Base-by-base conservation (phyloP, 1,140 invertebrate species). In the Drosophila sp. region DNA sequence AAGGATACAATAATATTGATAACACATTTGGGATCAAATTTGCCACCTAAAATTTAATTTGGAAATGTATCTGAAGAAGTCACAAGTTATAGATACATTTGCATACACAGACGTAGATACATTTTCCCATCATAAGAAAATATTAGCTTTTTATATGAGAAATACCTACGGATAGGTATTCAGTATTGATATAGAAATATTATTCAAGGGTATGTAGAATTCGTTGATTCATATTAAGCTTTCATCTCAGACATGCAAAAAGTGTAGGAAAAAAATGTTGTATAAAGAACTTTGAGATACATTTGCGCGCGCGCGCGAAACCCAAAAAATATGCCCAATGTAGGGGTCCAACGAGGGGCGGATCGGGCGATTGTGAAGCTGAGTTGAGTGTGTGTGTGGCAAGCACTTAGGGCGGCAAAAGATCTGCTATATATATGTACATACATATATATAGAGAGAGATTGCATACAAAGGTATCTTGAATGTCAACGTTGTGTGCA, bases 221-320 rank as follows among this genome's bases (percentile, higher is more conserved):
- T 58, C 56, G 32, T 58, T 25, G 11, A 1, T 25, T 25, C 7
- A 25, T 8, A 47, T 7, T 25, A 10, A 27, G 56, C 33, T 57
- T 57, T 57, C 17, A 33, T 57, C n/a, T 57, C 7, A 33, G 29
- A 57, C 54, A 25, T 41, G 23, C 66, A 63, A 74, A 75, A 75
- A 75, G 72, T 72, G 55, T 76, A 62, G 60, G 60, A 69, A 76
- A 75, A 74, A 61, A 65, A 65, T 32, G 32, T 50, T 74, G 79
- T 73, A 66, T 66, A 80, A 77, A 83, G 60, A 87, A 56, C 72
- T 87, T 86, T 87, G 83, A 87, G 84, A 83, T 87, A 87, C 79
- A 65, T 87, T 89, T 74, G 67, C 70, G 84, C 84, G 83, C 84
- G 82, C 82, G 83, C 83, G 84, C 83, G 70, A 57, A 69, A 71